phyloP scores from a whole-genome alignment of 2,113 vertebrate species.

The Xenotilapia longispinis region DNA sequence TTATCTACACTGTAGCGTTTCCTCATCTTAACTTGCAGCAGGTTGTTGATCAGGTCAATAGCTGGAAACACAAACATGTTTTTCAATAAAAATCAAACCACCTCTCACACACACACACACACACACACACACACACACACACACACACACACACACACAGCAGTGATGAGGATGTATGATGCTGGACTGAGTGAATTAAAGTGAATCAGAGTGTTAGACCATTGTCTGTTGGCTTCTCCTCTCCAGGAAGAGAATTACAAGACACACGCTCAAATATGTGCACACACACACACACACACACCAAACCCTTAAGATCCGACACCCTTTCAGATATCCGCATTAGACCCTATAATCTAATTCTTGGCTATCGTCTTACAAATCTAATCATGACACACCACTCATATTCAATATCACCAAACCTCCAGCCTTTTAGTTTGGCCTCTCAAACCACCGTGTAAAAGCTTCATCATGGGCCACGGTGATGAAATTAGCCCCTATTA shows the following conservation, averaged over 20 bases:
- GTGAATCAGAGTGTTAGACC: conserved; percentile 30
- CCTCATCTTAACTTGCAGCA: conserved; percentile 92
- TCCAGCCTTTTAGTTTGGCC: conserved; percentile 70
- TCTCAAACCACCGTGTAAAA: conserved; percentile 69
- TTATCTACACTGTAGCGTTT: conserved; percentile 94
- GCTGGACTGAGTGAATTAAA: conserved; percentile 25
- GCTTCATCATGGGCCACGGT: conserved; percentile 64
- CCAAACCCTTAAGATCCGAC: conserved; percentile 31
- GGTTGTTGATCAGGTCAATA: conserved; percentile 90
- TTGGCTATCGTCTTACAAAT: conserved; percentile 61
- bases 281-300: not conserved
- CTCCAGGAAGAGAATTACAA: conserved; percentile 30
- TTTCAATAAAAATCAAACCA: not conserved
- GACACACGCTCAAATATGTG: not conserved
- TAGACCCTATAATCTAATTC: conserved; percentile 55
- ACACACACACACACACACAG: not conserved
- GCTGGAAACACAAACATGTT: conserved; percentile 59
- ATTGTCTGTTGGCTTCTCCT: conserved; percentile 22
- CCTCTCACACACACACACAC: not conserved
- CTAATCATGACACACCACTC: conserved; percentile 61
- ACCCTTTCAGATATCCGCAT: conserved; percentile 54
- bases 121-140: not conserved
- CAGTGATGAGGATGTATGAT: conserved; percentile 1
- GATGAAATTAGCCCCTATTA: conserved; percentile 70
- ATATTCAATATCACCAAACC: conserved; percentile 68